A percentile compares a stretch with the other conserved stretches of the same genome.
These are phyloP conservation scores for Asarcornis scutulata DNA, from an alignment of 2,113 vertebrate species.

Conservation along the genomic window DNA sequence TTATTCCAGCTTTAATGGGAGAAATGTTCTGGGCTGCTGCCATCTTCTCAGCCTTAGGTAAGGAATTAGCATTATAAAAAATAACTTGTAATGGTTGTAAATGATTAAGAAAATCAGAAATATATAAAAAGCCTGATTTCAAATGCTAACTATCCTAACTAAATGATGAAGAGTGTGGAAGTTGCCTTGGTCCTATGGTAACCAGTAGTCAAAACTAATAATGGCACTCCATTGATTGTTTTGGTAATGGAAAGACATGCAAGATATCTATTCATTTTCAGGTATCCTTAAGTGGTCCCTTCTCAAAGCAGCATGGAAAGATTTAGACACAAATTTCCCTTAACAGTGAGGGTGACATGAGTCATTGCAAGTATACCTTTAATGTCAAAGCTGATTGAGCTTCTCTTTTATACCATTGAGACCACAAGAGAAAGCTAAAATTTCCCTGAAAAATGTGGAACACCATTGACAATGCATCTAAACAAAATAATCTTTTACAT, in stretches of 20 bases:
- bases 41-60: conserved; percentile 96
- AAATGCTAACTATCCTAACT: not conserved
- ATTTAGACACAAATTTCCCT: not conserved
- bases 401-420: not conserved
- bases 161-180: not conserved
- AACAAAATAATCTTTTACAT: not conserved
- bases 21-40: conserved; percentile 99
- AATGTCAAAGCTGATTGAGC: not conserved
- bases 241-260: not conserved
- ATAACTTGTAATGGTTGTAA: not conserved
- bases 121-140: not conserved
- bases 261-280: not conserved
- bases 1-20: conserved; percentile 96
- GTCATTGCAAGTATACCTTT: not conserved
- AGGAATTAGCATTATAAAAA: conserved; percentile 19
- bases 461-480: not conserved
- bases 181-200: not conserved
- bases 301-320: not conserved
- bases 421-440: not conserved
- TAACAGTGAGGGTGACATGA: not conserved
- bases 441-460: not conserved
- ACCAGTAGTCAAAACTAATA: not conserved
- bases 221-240: not conserved
- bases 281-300: not conserved
- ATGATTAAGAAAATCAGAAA: not conserved